A percentile compares a stretch with the other conserved stretches of the same genome.
Conservation (phyloP, 2,888 invertebrate genomes). For the Lochmaea crataegi region DNA sequence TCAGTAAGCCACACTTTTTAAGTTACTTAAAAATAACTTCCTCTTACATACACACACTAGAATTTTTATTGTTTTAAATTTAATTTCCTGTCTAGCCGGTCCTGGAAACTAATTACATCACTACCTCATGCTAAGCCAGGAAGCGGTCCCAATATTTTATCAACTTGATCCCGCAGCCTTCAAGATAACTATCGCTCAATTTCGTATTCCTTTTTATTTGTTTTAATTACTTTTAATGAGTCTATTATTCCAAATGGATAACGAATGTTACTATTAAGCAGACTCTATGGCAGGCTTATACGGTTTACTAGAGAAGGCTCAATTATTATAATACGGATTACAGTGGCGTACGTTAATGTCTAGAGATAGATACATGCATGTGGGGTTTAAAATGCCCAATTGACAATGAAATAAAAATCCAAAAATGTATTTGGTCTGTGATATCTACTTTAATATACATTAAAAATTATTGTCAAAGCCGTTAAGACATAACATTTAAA, state of each 20-base stretch:
- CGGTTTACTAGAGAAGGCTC: neutral
- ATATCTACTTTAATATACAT: too few species aligned
- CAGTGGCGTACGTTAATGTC: neutral
- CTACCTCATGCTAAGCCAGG: neutral
- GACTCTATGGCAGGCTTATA: slow-evolving; percentile 26
- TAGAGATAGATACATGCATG: too few species aligned
- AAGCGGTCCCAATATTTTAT: slow-evolving; percentile 4
- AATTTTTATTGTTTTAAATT: slow-evolving; percentile 3
- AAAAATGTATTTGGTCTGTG: too few species aligned
- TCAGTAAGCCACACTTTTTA: neutral
- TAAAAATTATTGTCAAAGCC: too few species aligned
- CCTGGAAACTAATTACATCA: slow-evolving; percentile 6
- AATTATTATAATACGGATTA: neutral
- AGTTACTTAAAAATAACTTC: neutral
- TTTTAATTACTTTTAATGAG: slow-evolving; percentile 54
- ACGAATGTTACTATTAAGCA: slow-evolving; percentile 45
- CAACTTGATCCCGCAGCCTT: slow-evolving; percentile 5
- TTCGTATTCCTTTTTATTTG: slow-evolving; percentile 6
- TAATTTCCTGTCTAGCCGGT: slow-evolving; percentile 1
- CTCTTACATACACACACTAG: neutral
- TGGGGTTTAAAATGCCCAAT: too few species aligned
- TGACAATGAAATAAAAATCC: too few species aligned
- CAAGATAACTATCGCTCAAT: neutral
- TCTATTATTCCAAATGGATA: slow-evolving; percentile 50
- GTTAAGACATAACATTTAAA: too few species aligned